Evolutionary conservation across 2,888 invertebrate genomes (phyloP).

Genomic region (Leptinotarsa juncta): DNA sequence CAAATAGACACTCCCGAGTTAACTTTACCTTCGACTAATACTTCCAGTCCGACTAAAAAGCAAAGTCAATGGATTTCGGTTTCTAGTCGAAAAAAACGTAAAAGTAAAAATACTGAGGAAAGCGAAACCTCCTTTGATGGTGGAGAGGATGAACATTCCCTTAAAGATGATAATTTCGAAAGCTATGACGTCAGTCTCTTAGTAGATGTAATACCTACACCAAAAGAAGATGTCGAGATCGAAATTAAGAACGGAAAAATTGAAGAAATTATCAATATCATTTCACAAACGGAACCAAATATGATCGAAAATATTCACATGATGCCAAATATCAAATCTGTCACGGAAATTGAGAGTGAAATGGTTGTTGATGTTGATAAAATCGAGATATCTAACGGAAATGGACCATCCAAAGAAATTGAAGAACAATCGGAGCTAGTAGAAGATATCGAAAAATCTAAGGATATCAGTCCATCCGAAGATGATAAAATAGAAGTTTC

Average conservation of each 20-base stretch:
- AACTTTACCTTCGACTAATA: constrained; percentile 14
- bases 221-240: constrained; percentile 38
- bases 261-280: constrained; percentile 44
- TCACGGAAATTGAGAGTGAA: constrained; percentile 54
- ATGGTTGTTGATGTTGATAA: constrained; percentile 46
- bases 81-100: constrained; percentile 62
- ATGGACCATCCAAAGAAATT: constrained; percentile 27
- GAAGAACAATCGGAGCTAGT: constrained; percentile 23
- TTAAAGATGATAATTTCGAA: constrained; percentile 53
- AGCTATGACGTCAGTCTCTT: constrained; percentile 56
- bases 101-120: constrained; percentile 57
- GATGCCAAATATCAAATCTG: constrained; percentile 34
- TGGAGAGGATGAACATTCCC: constrained; percentile 37
- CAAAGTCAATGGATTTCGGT: constrained; percentile 64
- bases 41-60: constrained; percentile 22
- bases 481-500: constrained; percentile 24
- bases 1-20: constrained; percentile 24
- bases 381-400: constrained; percentile 31
- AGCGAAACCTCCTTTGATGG: constrained; percentile 36
- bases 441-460: constrained; percentile 7
- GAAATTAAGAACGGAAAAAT: constrained; percentile 39
- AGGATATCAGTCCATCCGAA: constrained; percentile 19
- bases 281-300: constrained; percentile 42
- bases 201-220: constrained; percentile 54
- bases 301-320: constrained; percentile 28